Base-by-base conservation (phyloP, 2,888 invertebrate genomes). In the Tipula unca region DNA sequence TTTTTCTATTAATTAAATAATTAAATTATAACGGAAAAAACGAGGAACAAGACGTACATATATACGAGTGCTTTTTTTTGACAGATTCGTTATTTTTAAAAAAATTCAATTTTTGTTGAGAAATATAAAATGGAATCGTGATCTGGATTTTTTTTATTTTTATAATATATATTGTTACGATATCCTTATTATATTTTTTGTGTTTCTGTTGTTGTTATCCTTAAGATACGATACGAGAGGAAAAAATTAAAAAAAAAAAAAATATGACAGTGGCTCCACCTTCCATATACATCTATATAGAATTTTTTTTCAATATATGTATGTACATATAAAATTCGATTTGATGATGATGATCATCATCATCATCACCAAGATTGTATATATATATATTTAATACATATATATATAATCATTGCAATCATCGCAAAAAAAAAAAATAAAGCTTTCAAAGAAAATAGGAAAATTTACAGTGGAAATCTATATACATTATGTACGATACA, bases 211-310 rank as follows among this genome's bases (percentile, higher is more conserved):
- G 20, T 69, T 69, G 20, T 69, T 25, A 25, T 69, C 69, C 25
- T 69, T 69, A 69, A 69, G 25, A 69, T 69, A 69, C 25, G 69
- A 69, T 69, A 69, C 69, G 25, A 69, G 20, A 69, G 32, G 10
- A n/a, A n/a, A 83, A 3, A 29, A 82, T 3, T 29, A 82, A 83
- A 83, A 83, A 32, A 32, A 32, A 32, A 32, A 32, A 32, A 5
- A 32, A 32, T 69, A 25, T 69, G 69, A 83, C 83, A 83, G 83
- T 83, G 83, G 83, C 83, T 83, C 83, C 83, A 83, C 83, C 83
- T 83, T 83, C 83, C 32, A 82, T 29, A 25, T 20, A 69, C 3
- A n/a, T n/a, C n/a, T 6, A 69, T 17, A 69, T 82, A 17, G 8
- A 83, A 83, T 17, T 32, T 29, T 83, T 32, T 83, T 32, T 83